phyloP scores from a whole-genome alignment of 2,113 vertebrate genomes.

The Sebastes schlegelii region DNA sequence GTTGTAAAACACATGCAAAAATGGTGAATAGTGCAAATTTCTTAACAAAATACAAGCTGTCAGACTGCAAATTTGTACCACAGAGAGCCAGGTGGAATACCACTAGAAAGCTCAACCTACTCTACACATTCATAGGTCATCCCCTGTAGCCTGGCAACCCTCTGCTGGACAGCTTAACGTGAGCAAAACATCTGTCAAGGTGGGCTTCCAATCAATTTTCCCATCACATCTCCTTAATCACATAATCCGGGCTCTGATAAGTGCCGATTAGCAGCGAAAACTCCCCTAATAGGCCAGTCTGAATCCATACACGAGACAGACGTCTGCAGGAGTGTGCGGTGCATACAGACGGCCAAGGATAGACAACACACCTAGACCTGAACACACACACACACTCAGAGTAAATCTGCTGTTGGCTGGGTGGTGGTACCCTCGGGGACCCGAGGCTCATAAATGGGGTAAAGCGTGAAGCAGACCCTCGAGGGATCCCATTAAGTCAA shows the following conservation, averaged over 20 bases:
- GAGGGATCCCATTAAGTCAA: constrained; percentile 74
- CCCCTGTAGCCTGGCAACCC: background rate
- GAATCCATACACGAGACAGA: constrained; percentile 41
- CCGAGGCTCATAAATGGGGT: constrained; percentile 41
- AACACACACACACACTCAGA: background rate
- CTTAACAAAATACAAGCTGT: too few species aligned
- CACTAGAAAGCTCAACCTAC: constrained; percentile 7
- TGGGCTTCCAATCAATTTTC: constrained; percentile 62
- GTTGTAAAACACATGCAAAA: background rate
- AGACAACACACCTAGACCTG: background rate
- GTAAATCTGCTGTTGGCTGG: constrained; percentile 25
- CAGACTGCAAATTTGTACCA: background rate
- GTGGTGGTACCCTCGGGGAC: constrained; percentile 36
- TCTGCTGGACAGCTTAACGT: constrained; percentile 28
- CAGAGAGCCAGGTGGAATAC: background rate
- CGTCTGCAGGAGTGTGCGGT: constrained; percentile 22
- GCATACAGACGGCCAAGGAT: constrained; percentile 25
- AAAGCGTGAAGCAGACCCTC: constrained; percentile 52
- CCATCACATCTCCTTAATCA: constrained; percentile 66
- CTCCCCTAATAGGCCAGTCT: constrained; percentile 40
- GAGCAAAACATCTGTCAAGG: constrained; percentile 62
- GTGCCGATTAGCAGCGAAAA: constrained; percentile 44
- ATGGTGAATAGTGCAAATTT: background rate
- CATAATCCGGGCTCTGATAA: constrained; percentile 65
- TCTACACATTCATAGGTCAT: constrained; percentile 7